Percentiles rank a stretch among this genome's conserved stretches.
Evolutionary conservation across 2,797 vertebrate species (phyloP).

Genomic region (Semaprochilodus insignis): DNA sequence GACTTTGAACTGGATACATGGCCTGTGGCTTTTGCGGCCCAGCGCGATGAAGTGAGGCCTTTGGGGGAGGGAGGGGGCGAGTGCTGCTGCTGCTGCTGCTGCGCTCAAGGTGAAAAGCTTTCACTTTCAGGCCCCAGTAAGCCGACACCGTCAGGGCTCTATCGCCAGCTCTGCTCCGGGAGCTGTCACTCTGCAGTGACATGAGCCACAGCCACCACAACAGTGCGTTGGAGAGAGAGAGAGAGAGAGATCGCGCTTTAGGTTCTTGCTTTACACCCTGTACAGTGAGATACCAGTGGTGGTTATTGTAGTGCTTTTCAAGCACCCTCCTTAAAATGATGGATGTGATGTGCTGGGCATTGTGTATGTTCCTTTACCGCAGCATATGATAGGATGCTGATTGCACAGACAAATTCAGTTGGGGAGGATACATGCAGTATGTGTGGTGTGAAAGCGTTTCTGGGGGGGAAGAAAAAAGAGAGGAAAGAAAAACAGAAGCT

Average conservation of each 20-base stretch:
- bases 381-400: constrained; percentile 40
- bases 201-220: constrained; percentile 73
- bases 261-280: constrained; percentile 5
- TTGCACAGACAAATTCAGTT: constrained; percentile 7
- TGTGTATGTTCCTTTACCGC: constrained; percentile 25
- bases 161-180: constrained; percentile 66
- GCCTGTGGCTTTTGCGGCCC: constrained; percentile 67
- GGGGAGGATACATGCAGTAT: background rate
- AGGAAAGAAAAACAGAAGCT: constrained; percentile 20
- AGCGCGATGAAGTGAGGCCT: constrained; percentile 58
- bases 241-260: constrained; percentile 25
- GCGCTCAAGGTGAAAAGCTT: constrained; percentile 65
- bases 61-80: constrained; percentile 33
- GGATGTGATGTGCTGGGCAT: constrained; percentile 34
- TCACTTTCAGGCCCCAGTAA: constrained; percentile 67
- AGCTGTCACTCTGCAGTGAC: constrained; percentile 67
- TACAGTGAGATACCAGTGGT: background rate
- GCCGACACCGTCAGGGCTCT: constrained; percentile 68
- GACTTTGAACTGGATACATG: constrained; percentile 66
- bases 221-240: constrained; percentile 30
- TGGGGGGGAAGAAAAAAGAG: background rate
- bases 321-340: background rate
- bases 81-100: constrained; percentile 18
- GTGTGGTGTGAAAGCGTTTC: constrained; percentile 32
- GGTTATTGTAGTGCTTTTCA: background rate